Base-by-base conservation (phyloP, 2,797 vertebrate genomes). In the Numenius phaeopus region DNA sequence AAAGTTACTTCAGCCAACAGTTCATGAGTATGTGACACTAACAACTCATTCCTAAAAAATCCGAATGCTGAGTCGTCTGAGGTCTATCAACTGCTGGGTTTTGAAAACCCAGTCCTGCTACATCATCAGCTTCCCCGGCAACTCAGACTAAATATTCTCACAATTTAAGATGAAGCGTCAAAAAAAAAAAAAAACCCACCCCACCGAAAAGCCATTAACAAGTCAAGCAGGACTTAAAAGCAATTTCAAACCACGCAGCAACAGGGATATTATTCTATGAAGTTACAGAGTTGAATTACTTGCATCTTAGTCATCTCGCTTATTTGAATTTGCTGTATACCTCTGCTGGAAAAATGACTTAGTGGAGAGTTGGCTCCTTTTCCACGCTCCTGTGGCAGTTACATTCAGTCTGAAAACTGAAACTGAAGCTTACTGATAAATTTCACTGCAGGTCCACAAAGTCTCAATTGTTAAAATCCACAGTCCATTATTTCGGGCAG, bases 161-260 rank as follows among this genome's bases (percentile, higher is more conserved):
- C 58, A 17, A 52, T 70, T 46, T 0, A 44, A 82, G 73, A 70
- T 16, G 11, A 49, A 61, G 64, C 21, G 37, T 80, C 37, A 73
- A 67, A 96, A 75, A 88, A 49, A 42, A 44, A 44, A 44, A 44
- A 57, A 67, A 64, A 13, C 7, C 34, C 34, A 9, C 54, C 5
- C 29, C 7, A 40, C 52, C 39, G 46, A 65, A 90, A 93, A 29
- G 23, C 58, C 87, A 94, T 87, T 58, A 96, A 73, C 34, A 11
- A 81, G 64, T 23, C 88, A 14, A 81, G 89, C 72, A 88, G 39
- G 77, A 89, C 90, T 95, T 75, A 24, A 92, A 92, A 82, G 95
- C 80, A 5, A 15, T 59, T 92, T 55, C 44, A 70, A 90, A 78
- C 37, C 69, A 6, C 19, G 7, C 18, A 22, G 77, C 42, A 61